These are phyloP conservation scores for Actenoides hombroni DNA, from an alignment of 2,113 vertebrate genomes.

Conservation along the genomic window DNA sequence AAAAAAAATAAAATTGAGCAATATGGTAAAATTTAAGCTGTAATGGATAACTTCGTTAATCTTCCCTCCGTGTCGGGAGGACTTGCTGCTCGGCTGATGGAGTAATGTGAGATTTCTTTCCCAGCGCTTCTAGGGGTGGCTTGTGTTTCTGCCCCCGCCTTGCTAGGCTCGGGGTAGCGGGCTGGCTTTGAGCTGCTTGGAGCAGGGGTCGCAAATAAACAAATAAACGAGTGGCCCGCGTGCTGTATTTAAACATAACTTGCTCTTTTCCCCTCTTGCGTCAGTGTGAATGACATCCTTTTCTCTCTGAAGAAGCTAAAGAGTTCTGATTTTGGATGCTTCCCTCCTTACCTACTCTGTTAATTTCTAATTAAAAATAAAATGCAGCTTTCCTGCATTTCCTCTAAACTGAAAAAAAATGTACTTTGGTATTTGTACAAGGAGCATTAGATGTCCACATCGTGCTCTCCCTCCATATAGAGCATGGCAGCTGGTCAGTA, in stretches of 20 bases:
- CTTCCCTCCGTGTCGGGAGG: background rate
- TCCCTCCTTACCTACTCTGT: background rate
- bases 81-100: background rate
- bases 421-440: background rate
- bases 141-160: background rate
- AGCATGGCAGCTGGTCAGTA: background rate
- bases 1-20: background rate
- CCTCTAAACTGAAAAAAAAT: background rate
- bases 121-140: background rate
- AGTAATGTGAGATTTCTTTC: background rate
- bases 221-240: fast-evolving
- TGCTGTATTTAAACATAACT: background rate
- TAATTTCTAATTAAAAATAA: background rate
- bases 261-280: fast-evolving
- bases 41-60: too few relatives aligned
- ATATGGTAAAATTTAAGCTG: background rate
- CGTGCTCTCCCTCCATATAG: background rate
- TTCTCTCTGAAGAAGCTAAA: background rate
- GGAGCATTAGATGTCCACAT: fast-evolving
- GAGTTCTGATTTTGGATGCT: background rate
- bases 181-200: background rate
- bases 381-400: background rate
- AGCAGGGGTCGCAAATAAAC: background rate
- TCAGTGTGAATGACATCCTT: background rate
- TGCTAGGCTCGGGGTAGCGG: background rate